A percentile compares a stretch with the other conserved stretches of the same genome.
phyloP scores from a whole-genome alignment of 2,113 vertebrate species.

The Leptosomus discolor region DNA sequence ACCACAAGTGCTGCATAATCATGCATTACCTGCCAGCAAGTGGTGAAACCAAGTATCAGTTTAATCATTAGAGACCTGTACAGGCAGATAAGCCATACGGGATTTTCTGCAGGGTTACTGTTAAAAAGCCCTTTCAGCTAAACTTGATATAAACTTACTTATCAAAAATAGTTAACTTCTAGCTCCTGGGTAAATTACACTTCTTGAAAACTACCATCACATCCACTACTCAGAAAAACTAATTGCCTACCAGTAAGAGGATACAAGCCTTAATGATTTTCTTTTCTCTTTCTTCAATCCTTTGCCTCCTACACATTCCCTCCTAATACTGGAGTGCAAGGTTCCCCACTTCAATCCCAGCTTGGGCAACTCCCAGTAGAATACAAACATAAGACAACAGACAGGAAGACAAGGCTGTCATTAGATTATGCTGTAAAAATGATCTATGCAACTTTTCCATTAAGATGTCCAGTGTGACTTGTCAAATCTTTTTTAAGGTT shows the following conservation, averaged over 20 bases:
- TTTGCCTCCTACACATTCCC: background rate
- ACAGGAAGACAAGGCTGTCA: background rate
- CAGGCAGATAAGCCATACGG: background rate
- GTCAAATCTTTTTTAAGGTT: background rate
- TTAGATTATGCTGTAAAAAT: background rate
- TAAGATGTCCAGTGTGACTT: background rate
- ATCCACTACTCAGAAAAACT: background rate
- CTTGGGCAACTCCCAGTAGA: background rate
- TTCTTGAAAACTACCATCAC: background rate
- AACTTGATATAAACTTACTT: too few species aligned
- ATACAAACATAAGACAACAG: background rate
- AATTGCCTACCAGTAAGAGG: background rate
- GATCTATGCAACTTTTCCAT: background rate
- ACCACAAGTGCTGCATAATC: background rate
- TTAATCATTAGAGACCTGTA: background rate
- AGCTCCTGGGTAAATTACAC: background rate
- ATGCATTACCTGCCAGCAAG: background rate
- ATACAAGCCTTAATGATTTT: background rate
- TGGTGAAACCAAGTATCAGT: background rate
- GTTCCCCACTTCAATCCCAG: background rate
- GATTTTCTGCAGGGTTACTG: background rate
- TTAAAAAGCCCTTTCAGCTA: background rate
- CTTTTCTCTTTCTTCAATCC: background rate
- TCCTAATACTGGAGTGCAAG: background rate
- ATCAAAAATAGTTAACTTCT: background rate